Conservation (phyloP, 2,113 vertebrate genomes). For the Bombycilla garrulus region DNA sequence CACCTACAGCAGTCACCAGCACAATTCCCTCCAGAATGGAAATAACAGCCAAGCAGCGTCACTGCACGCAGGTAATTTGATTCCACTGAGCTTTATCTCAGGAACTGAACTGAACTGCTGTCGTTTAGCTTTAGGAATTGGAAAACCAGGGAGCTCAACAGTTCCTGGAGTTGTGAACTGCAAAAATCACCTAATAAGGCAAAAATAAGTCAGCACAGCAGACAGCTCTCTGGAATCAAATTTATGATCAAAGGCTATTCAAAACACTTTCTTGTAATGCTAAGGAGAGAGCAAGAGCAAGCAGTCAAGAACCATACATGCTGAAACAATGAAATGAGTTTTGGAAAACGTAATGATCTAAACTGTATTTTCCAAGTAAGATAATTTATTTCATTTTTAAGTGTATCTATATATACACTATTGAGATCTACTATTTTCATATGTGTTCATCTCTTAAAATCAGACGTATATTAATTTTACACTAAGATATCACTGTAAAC, state of each 20-base stretch:
- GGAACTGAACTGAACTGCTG: background rate
- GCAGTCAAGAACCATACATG: background rate
- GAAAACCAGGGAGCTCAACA: constrained; percentile 40
- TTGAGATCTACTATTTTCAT: background rate
- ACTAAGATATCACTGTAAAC: background rate
- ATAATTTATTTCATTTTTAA: background rate
- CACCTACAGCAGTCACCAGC: background rate
- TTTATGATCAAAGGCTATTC: constrained; percentile 65
- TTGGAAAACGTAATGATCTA: background rate
- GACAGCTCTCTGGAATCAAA: constrained; percentile 58
- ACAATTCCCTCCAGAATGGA: background rate
- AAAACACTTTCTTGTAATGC: constrained; percentile 30
- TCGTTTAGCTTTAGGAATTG: background rate
- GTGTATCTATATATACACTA: background rate
- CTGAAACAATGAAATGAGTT: background rate
- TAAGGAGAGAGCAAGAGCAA: background rate
- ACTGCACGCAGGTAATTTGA: background rate
- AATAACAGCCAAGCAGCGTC: background rate
- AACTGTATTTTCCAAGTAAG: background rate
- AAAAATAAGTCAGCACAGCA: constrained; percentile 64
- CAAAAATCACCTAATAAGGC: constrained; percentile 66
- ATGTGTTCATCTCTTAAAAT: background rate
- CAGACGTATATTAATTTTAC: background rate
- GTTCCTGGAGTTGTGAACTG: constrained; percentile 42
- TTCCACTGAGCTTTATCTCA: background rate